phyloP scores from a whole-genome alignment of 2,113 vertebrate genomes.

The Sinocyclocheilus anophthalmus region DNA sequence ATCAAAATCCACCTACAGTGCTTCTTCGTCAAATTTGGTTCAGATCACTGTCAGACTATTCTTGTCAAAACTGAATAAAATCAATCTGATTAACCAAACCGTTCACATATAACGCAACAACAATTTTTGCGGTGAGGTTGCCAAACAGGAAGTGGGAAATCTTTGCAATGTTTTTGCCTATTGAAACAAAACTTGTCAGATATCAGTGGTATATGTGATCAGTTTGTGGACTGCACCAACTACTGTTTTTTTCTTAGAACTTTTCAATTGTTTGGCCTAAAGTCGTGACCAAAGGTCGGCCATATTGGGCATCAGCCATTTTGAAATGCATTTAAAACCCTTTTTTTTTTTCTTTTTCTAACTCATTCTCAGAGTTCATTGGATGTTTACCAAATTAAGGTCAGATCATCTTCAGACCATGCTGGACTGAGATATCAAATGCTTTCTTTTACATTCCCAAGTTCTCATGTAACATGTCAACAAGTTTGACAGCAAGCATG shows the following conservation, averaged over 20 bases:
- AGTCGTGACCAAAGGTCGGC: not conserved
- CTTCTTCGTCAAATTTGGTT: not conserved
- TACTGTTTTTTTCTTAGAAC: not conserved
- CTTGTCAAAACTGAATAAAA: not conserved
- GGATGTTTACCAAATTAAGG: not conserved
- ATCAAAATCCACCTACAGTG: not conserved
- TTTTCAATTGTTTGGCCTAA: not conserved
- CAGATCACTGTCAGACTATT: not conserved
- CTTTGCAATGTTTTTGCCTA: not conserved
- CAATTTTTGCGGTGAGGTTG: accelerated
- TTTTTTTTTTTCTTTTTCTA: too few species aligned
- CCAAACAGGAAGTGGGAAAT: not conserved
- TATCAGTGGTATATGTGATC: not conserved
- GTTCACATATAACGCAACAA: not conserved
- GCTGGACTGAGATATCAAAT: not conserved
- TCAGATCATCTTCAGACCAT: not conserved
- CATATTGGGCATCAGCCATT: not conserved
- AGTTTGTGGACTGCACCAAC: not conserved
- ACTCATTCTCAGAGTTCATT: not conserved
- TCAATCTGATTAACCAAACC: not conserved
- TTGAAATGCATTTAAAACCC: not conserved
- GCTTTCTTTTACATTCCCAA: not conserved
- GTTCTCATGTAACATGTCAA: not conserved
- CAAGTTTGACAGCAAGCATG: not conserved
- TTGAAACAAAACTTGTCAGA: not conserved